These are phyloP conservation scores for Drosophila tsacasi DNA, from an alignment of 1,140 invertebrate species.

Conservation along the genomic window DNA sequence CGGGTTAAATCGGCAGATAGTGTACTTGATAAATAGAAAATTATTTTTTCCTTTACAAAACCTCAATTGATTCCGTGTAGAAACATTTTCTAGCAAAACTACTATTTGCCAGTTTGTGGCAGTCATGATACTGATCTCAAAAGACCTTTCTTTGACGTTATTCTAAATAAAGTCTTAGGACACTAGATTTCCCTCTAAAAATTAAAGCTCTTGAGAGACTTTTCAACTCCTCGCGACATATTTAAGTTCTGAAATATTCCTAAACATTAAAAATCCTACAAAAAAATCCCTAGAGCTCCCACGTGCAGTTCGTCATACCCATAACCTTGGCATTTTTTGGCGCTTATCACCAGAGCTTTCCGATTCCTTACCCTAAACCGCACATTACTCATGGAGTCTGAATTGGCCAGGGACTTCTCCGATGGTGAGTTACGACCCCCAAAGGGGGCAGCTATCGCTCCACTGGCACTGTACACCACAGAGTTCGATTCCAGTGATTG, in stretches of 20 bases:
- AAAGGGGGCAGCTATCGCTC: conserved; percentile 36
- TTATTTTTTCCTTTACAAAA: background rate
- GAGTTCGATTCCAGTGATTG: conserved; percentile 59
- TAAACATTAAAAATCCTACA: background rate
- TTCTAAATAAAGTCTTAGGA: background rate
- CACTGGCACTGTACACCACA: conserved; percentile 54
- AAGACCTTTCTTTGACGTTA: background rate
- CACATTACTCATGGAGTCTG: conserved; percentile 82
- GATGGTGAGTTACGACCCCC: conserved; percentile 78
- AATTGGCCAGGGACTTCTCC: conserved; percentile 82
- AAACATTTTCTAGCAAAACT: background rate
- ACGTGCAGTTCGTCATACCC: background rate
- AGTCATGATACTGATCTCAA: background rate
- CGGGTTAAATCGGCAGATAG: background rate
- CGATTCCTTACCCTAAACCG: conserved; percentile 76
- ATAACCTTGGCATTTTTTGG: background rate
- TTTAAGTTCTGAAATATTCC: background rate
- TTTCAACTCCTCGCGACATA: too few relatives aligned
- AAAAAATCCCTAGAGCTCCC: background rate
- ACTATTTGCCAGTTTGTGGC: too few relatives aligned
- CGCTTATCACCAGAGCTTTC: background rate
- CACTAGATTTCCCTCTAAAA: background rate
- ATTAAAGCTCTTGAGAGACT: too few relatives aligned
- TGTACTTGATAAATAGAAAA: background rate
- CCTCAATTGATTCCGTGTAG: background rate